Conservation (phyloP, 2,113 vertebrate genomes). For the Petrocephalus zakoni region DNA sequence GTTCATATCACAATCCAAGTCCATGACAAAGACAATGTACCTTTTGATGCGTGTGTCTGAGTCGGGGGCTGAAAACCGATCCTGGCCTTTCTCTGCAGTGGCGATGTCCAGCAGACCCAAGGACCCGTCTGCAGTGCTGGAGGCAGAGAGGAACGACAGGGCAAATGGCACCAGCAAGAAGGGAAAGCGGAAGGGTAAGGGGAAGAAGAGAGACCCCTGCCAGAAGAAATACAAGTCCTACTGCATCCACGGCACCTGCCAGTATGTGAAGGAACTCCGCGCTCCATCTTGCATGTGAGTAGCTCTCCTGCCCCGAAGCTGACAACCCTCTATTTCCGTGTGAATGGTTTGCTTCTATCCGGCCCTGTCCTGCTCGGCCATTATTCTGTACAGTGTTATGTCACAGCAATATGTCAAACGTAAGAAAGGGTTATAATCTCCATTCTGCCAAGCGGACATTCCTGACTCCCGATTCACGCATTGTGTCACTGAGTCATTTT, state of each 20-base stretch:
- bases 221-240: constrained; percentile 85
- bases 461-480: not conserved
- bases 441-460: not conserved
- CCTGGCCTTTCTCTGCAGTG: constrained; percentile 53
- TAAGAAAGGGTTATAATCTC: not conserved
- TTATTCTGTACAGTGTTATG: not conserved
- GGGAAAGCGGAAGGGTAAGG: constrained; percentile 76
- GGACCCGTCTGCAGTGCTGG: constrained; percentile 49
- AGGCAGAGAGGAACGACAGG: constrained; percentile 26
- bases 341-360: not conserved
- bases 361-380: not conserved
- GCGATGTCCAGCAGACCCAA: constrained; percentile 81
- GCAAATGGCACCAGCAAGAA: constrained; percentile 59
- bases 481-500: not conserved
- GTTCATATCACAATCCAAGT: not conserved
- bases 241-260: constrained; percentile 92
- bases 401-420: not conserved
- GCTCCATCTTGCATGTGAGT: constrained; percentile 85
- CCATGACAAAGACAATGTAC: not conserved
- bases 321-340: not conserved
- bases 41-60: not conserved
- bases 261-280: constrained; percentile 69
- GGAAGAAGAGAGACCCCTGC: constrained; percentile 88
- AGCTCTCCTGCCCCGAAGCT: constrained; percentile 34
- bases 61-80: not conserved